Conservation (phyloP, 2,797 vertebrate species). For the Todus mexicanus region DNA sequence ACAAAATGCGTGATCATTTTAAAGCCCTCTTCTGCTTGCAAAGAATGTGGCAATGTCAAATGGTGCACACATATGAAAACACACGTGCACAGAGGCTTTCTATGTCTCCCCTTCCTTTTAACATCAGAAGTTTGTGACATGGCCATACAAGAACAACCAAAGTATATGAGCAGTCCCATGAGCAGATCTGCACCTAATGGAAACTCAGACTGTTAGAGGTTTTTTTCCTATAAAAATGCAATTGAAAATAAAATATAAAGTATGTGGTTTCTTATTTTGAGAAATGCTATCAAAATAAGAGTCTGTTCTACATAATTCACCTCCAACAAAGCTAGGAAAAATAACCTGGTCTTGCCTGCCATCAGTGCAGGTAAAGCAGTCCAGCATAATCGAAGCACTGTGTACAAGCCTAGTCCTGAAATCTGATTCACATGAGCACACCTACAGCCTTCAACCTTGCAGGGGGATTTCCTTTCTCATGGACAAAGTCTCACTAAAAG, state of each 20-base stretch:
- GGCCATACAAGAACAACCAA: background rate
- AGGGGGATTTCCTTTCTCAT: background rate
- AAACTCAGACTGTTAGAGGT: background rate
- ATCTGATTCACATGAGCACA: background rate
- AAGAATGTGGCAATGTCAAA: background rate
- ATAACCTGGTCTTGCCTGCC: background rate
- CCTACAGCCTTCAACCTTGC: background rate
- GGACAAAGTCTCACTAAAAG: background rate
- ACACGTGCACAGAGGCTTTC: background rate
- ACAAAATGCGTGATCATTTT: background rate
- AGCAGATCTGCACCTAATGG: background rate
- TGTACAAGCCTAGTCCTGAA: slow-evolving; percentile 7
- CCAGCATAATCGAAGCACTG: slow-evolving; percentile 1
- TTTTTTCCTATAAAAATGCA: background rate
- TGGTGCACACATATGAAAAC: background rate
- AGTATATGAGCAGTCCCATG: accelerated
- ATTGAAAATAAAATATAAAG: background rate
- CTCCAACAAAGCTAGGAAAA: background rate
- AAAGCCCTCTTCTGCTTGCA: background rate
- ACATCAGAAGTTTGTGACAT: background rate
- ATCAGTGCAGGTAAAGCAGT: background rate
- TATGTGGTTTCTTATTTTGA: background rate
- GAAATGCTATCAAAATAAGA: background rate
- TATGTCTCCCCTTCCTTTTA: background rate
- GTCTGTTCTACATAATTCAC: background rate